Evolutionary conservation across 1,140 invertebrate species (phyloP), one percentile per base, ranked within the genome.

Genomic region (Listronotus oregonensis): DNA sequence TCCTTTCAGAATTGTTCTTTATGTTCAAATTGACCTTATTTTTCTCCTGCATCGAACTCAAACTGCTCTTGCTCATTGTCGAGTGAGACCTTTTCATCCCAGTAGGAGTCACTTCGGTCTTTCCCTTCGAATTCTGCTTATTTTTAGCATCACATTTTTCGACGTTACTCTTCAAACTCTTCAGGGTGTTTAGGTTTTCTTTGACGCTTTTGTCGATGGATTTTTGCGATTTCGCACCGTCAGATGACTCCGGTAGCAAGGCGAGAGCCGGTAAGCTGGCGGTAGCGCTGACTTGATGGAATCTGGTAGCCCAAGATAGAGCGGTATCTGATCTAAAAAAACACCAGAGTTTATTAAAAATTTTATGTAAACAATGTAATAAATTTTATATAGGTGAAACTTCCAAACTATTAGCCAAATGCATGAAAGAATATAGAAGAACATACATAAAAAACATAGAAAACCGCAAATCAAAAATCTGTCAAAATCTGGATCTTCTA

Each of bases 251-350:
- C 15, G 82, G 81, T 6, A 82, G 70, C 31, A 84, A 65, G 5
- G 82, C 78, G 50, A 89, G 73, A 0, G 86, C 86, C 3, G 87
- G 86, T 58, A 88, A 69, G 76, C 86, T 88, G 3, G 86, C 86
- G 44, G 86, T 88, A 0, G 85, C 86, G 1, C 86, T 87, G 14
- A 87, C 86, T 68, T 87, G 86, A 75, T 87, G 82, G 68, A 87
- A 88, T 69, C 86, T 80, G 70, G 86, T 86, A 6, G 85, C 80
- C 87, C 87, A 88, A 63, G 85, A 83, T 34, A 85, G 82, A 71
- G 68, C 71, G 12, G 71, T 75, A 55, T 78, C 75, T 8, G 75
- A 77, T 67, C 73, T 66, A 15, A 15, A n/a, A 50, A 44, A 15
- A 17, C 2, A 43, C 10, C 9, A 12, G 3, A 49, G 9, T 27